Percentiles rank a stretch among this genome's conserved stretches.
Conservation (phyloP, 2,113 vertebrate species). For the Hyaena hyaena region DNA sequence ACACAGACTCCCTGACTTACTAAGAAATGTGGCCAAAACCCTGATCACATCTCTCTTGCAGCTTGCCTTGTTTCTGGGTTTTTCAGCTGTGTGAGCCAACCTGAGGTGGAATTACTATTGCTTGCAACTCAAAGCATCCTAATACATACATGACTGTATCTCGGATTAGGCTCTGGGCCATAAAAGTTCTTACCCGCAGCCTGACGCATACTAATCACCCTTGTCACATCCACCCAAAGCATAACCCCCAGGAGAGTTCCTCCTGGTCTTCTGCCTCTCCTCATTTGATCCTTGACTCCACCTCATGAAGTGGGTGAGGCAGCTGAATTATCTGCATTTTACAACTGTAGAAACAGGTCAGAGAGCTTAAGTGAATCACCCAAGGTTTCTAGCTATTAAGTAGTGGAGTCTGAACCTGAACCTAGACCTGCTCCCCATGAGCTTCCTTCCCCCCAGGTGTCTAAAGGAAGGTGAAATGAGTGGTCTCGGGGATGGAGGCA, state of each 20-base stretch:
- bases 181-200: background rate
- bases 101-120: background rate
- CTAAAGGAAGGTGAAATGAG: background rate
- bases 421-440: background rate
- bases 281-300: constrained; percentile 29
- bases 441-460: background rate
- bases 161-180: background rate
- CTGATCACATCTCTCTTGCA: background rate
- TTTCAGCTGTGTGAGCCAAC: background rate
- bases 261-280: background rate
- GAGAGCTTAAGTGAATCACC: constrained; percentile 53
- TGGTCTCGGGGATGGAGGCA: background rate
- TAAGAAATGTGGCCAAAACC: background rate
- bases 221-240: background rate
- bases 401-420: background rate
- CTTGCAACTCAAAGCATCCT: background rate
- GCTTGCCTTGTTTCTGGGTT: background rate
- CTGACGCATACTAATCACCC: background rate
- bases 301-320: constrained; percentile 32
- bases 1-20: background rate
- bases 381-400: background rate
- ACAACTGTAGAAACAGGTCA: constrained; percentile 61
- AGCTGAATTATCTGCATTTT: constrained; percentile 44
- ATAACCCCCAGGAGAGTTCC: background rate
- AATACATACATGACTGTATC: background rate